Evolutionary conservation across 2,113 vertebrate genomes (phyloP).

Genomic region (Salvelinus fontinalis): DNA sequence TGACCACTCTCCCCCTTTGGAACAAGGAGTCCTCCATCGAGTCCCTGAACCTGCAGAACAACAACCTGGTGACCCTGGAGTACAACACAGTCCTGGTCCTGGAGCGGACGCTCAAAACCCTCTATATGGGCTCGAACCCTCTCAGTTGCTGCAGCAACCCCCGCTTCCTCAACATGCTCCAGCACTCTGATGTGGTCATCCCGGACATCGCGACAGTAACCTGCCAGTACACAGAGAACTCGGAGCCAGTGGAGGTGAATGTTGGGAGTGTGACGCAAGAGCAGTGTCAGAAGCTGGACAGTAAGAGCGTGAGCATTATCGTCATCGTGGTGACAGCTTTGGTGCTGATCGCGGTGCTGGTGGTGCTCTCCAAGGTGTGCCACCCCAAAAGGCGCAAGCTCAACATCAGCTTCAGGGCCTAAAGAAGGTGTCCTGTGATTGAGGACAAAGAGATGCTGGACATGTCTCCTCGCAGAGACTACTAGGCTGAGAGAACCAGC

Average conservation of each 20-base stretch:
- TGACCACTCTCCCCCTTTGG: slow-evolving; percentile 80
- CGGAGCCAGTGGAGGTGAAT: slow-evolving; percentile 73
- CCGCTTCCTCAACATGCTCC: slow-evolving; percentile 81
- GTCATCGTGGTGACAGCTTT: slow-evolving; percentile 67
- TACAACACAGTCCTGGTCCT: slow-evolving; percentile 76
- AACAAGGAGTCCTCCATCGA: slow-evolving; percentile 79
- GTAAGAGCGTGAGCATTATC: slow-evolving; percentile 71
- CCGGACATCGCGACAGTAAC: slow-evolving; percentile 74
- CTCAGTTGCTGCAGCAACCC: slow-evolving; percentile 87
- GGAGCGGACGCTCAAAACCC: slow-evolving; percentile 81
- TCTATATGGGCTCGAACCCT: slow-evolving; percentile 88
- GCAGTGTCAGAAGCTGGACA: slow-evolving; percentile 77
- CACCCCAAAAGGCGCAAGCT: slow-evolving; percentile 46
- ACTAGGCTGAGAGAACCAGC: background rate
- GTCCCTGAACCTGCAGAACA: slow-evolving; percentile 88
- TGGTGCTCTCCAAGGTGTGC: slow-evolving; percentile 57
- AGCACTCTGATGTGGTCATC: slow-evolving; percentile 76
- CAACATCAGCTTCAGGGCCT: slow-evolving; percentile 63
- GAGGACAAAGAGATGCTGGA: background rate
- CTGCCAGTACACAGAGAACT: slow-evolving; percentile 73
- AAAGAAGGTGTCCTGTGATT: background rate
- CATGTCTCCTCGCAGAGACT: background rate
- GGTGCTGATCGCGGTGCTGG: slow-evolving; percentile 53
- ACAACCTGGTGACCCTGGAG: slow-evolving; percentile 83
- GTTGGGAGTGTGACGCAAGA: slow-evolving; percentile 72